Percentiles rank a stretch among this genome's conserved stretches.
Evolutionary conservation across 2,888 invertebrate species (phyloP).

Genomic region (Hirtodrosophila confusa): DNA sequence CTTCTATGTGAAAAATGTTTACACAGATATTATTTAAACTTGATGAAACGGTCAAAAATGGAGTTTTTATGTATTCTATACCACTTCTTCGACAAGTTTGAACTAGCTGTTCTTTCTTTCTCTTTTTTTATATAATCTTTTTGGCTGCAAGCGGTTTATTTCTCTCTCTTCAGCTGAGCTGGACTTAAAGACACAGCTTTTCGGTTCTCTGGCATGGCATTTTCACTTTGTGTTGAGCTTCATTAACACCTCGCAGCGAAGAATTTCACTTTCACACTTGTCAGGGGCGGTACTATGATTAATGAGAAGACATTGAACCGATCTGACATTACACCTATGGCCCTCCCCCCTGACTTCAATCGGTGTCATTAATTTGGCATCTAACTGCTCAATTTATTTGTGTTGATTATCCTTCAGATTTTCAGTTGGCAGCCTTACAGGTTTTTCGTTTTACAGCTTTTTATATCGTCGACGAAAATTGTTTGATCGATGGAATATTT

Average conservation of each 20-base stretch:
- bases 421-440: slow-evolving; percentile 21
- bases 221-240: slow-evolving; percentile 67
- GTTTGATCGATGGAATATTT: slow-evolving; percentile 49
- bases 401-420: slow-evolving; percentile 43
- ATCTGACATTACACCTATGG: slow-evolving; percentile 47
- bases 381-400: slow-evolving; percentile 54
- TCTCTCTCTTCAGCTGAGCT: background rate
- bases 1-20: too few species aligned
- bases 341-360: slow-evolving; percentile 7
- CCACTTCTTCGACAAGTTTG: too few species aligned
- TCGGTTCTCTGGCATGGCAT: slow-evolving; percentile 41
- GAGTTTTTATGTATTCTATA: too few species aligned
- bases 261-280: slow-evolving; percentile 73
- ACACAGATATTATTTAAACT: too few species aligned
- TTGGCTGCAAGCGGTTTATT: too few species aligned
- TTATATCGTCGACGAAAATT: slow-evolving; percentile 8
- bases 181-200: slow-evolving; percentile 15
- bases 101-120: too few species aligned
- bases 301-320: slow-evolving; percentile 44
- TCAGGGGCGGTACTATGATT: slow-evolving; percentile 33
- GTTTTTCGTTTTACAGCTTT: slow-evolving; percentile 15
- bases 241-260: slow-evolving; percentile 56
- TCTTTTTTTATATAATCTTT: too few species aligned
- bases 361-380: slow-evolving; percentile 54
- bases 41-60: too few species aligned